A percentile compares a stretch with the other conserved stretches of the same genome.
Evolutionary conservation across 2,888 invertebrate genomes (phyloP).

Genomic region (Volucella inanis): DNA sequence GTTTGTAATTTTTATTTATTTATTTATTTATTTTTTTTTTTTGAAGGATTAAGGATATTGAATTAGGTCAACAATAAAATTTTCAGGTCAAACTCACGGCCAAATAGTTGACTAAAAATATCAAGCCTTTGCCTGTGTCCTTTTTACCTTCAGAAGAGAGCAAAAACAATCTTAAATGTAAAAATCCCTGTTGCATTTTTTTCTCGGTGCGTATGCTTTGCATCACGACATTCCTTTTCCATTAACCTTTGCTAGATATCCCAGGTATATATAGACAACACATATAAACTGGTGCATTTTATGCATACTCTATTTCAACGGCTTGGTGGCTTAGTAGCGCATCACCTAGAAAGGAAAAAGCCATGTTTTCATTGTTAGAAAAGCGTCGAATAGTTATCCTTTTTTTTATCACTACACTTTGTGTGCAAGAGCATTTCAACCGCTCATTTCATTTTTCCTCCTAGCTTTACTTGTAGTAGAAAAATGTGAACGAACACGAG

Average conservation of each 20-base stretch:
- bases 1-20: too few species aligned
- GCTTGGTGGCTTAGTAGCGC: slow-evolving; percentile 11
- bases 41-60: too few species aligned
- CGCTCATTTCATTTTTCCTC: slow-evolving; percentile 38
- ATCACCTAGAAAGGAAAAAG: slow-evolving; percentile 56
- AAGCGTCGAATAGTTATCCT: slow-evolving; percentile 54
- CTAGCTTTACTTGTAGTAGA: slow-evolving; percentile 21
- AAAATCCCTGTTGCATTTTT: slow-evolving; percentile 12
- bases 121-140: too few species aligned
- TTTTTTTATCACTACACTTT: slow-evolving; percentile 15
- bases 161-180: not conserved
- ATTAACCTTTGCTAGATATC: slow-evolving; percentile 3
- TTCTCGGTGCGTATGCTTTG: not conserved
- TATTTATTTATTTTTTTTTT: too few species aligned
- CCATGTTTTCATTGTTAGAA: slow-evolving; percentile 61
- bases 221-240: not conserved
- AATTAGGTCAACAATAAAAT: too few species aligned
- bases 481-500: slow-evolving; percentile 8
- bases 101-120: too few species aligned
- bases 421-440: slow-evolving; percentile 36
- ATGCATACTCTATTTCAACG: not conserved
- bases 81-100: too few species aligned
- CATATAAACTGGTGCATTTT: not conserved
- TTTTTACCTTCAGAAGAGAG: not conserved
- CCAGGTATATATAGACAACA: not conserved